Base-by-base conservation (phyloP, 2,888 invertebrate genomes). In the Iselma pallidipennis region DNA sequence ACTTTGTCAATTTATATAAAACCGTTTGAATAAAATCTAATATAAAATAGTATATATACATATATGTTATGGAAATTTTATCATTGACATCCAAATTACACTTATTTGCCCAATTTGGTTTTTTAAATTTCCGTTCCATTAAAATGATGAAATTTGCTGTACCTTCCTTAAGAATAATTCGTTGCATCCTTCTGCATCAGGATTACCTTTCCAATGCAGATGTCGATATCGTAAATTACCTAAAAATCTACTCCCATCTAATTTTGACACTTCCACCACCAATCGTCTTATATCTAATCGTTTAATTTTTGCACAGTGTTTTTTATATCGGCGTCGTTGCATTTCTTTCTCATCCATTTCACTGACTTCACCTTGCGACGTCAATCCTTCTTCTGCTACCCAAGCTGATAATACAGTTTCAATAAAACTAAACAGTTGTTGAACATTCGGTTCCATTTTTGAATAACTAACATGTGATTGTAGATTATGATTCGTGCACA, bases 151-250 rank as follows among this genome's bases (percentile, higher is more conserved):
- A n/a, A n/a, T n/a, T n/a, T n/a, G n/a, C n/a, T n/a, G 25, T 84
- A 95, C 94, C 92, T 94, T 94, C 82, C 90, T 87, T 64, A 95
- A 86, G 83, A 95, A 95, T 74, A 90, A 85, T 81, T 94, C 93
- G 80, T 95, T 95, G 84, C 95, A 95, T 74, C 91, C 90, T 80
- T 92, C 92, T 59, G 93, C 91, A 80, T 92, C 92, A 61, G 93
- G 91, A 45, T 92, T 90, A 66, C 91, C 89, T 75, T 93, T 91
- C 89, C 92, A 93, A 82, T 94, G 94, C 74, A 91, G 88, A 80
- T 94, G 94, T 50, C 90, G 85, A 80, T 87, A 90, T 68, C 90
- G 83, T 51, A 90, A 85, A 76, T 89, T 90, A 50, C 90, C 90
- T 70, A 90, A 82, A 70, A 88, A 84, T 65, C 87, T 84, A 5